Percentiles rank a stretch among this genome's conserved stretches.
Conservation (phyloP, 2,888 invertebrate genomes). For the Meliscaeva auricollis region DNA sequence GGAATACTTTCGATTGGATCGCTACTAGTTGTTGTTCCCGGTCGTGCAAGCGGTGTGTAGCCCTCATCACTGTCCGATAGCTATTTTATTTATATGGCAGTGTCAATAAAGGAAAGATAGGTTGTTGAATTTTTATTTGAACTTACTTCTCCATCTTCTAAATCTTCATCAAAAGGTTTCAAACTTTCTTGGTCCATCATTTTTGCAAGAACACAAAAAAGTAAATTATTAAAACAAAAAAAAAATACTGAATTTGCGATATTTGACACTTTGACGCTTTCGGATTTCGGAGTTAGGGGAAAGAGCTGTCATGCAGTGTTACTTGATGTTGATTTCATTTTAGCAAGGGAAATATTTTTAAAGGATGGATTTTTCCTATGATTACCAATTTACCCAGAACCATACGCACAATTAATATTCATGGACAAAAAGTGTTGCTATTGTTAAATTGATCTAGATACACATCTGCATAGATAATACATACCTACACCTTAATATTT, state of each 20-base stretch:
- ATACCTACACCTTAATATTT: too few relatives aligned
- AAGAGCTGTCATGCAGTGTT: not conserved
- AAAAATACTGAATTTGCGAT: constrained; percentile 21
- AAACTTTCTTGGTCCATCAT: constrained; percentile 87
- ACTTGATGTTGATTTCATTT: not conserved
- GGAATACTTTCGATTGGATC: constrained; percentile 61
- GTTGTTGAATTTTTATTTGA: constrained; percentile 5
- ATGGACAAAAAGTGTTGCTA: too few relatives aligned
- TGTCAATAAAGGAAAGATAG: constrained; percentile 5
- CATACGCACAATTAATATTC: too few relatives aligned
- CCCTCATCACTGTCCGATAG: constrained; percentile 82
- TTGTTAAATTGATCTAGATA: too few relatives aligned
- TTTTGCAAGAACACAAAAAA: constrained; percentile 19
- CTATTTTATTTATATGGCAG: constrained; percentile 75
- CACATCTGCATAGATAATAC: too few relatives aligned
- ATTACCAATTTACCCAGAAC: too few relatives aligned
- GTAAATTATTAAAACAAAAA: not conserved
- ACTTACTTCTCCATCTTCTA: constrained; percentile 89
- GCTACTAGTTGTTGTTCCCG: constrained; percentile 66
- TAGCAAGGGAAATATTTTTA: not conserved
- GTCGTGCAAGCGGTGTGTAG: constrained; percentile 82
- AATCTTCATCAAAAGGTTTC: constrained; percentile 86
- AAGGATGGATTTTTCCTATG: too few relatives aligned
- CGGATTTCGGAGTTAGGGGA: not conserved
- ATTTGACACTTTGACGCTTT: constrained; percentile 70